Conservation (phyloP, 1,140 invertebrate species). For the Drosophila elegans region DNA sequence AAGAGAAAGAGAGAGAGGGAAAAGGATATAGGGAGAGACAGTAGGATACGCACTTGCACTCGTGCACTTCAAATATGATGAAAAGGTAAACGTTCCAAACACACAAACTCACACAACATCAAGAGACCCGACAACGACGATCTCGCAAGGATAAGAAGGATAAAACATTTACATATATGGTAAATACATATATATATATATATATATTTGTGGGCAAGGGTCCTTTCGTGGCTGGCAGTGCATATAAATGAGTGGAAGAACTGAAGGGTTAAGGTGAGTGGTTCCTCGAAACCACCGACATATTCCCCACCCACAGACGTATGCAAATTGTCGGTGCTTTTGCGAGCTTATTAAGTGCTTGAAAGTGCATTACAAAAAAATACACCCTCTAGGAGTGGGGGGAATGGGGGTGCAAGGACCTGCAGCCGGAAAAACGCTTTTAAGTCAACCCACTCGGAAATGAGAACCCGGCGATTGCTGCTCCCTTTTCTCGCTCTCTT, state of each 20-base stretch:
- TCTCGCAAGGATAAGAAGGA: conserved; percentile 28
- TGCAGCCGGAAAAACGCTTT: conserved; percentile 52
- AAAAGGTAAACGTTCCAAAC: conserved; percentile 43
- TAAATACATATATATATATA: too few relatives aligned
- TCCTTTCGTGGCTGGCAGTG: conserved; percentile 12
- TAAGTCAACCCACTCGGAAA: conserved; percentile 57
- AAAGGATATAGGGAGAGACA: background rate
- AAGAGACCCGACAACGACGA: conserved; percentile 26
- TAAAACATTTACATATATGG: background rate
- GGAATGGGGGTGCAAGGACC: conserved; percentile 21
- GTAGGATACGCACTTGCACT: conserved; percentile 40
- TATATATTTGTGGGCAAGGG: conserved; percentile 13
- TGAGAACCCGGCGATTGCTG: conserved; percentile 29
- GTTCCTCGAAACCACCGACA: conserved; percentile 10
- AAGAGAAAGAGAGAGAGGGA: background rate
- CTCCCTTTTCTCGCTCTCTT: conserved; percentile 13
- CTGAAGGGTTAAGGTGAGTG: conserved; percentile 76
- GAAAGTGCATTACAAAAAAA: conserved; percentile 70
- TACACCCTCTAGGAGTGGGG: background rate
- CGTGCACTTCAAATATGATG: conserved; percentile 47
- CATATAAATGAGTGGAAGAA: conserved; percentile 68
- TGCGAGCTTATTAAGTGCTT: conserved; percentile 77
- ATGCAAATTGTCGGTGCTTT: conserved; percentile 76
- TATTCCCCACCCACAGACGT: conserved; percentile 4
- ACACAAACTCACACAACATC: conserved; percentile 6